phyloP scores from a whole-genome alignment of 2,797 vertebrate genomes.

The Thripadectes ignobilis region DNA sequence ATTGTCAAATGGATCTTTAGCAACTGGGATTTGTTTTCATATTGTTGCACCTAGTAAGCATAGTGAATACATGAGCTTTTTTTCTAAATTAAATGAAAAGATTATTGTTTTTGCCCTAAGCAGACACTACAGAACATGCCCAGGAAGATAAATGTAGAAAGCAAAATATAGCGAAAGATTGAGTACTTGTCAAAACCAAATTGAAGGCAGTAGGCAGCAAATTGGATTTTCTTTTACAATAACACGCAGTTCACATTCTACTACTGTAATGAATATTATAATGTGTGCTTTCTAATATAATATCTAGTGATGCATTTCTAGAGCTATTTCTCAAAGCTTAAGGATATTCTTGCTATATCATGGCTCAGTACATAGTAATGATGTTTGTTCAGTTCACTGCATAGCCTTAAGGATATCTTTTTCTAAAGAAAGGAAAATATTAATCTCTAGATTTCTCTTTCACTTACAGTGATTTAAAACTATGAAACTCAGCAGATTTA shows the following conservation, averaged over 20 bases:
- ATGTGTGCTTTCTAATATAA: constrained; percentile 52
- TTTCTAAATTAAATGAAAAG: constrained; percentile 72
- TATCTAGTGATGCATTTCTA: constrained; percentile 61
- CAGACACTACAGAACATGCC: constrained; percentile 57
- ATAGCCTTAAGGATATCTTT: constrained; percentile 7
- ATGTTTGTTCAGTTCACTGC: constrained; percentile 35
- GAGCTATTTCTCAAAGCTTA: constrained; percentile 57
- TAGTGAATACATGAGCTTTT: constrained; percentile 51
- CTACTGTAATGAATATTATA: constrained; percentile 68
- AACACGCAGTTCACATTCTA: constrained; percentile 64
- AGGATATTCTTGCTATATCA: constrained; percentile 43
- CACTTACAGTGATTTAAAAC: not conserved
- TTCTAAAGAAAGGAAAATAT: constrained; percentile 39
- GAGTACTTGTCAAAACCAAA: constrained; percentile 71
- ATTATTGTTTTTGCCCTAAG: constrained; percentile 70
- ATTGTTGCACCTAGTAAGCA: constrained; percentile 53
- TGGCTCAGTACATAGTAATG: constrained; percentile 39
- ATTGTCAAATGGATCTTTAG: constrained; percentile 68
- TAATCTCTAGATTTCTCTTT: not conserved
- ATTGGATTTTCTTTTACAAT: constrained; percentile 76
- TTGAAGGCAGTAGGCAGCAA: constrained; percentile 70
- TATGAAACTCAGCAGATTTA: not conserved
- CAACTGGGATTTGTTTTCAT: constrained; percentile 57
- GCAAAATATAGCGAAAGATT: constrained; percentile 48
- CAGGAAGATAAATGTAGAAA: constrained; percentile 64